Conservation (phyloP, 2,797 vertebrate species). For the Acanthornis magna region DNA sequence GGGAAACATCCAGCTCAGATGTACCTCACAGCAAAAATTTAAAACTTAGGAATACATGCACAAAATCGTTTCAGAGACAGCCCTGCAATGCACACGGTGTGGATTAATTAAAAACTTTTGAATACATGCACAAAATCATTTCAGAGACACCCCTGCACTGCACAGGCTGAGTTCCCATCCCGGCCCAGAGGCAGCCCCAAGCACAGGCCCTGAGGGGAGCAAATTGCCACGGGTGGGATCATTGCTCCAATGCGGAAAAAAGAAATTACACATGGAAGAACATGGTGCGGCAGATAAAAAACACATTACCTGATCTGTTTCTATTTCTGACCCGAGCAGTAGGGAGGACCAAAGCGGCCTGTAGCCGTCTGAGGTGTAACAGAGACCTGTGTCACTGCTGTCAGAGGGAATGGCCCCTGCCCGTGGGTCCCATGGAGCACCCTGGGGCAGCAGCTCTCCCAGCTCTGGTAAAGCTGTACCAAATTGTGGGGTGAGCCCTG, state of each 20-base stretch:
- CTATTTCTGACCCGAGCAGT: neutral
- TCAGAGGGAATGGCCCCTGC: neutral
- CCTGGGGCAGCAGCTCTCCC: neutral
- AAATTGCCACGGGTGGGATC: neutral
- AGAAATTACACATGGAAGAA: neutral
- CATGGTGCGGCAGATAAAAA: neutral
- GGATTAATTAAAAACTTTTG: too few relatives aligned
- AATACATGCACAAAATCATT: too few relatives aligned
- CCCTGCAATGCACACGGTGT: neutral
- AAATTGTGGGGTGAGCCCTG: neutral
- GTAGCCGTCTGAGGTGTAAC: neutral
- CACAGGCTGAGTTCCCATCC: accelerated
- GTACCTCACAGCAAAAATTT: neutral
- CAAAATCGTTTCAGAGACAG: neutral
- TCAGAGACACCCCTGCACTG: too few relatives aligned
- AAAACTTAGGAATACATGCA: neutral
- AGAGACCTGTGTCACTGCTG: neutral
- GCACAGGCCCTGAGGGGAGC: neutral
- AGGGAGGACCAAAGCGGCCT: neutral
- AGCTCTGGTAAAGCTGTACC: neutral
- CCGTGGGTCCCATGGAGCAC: accelerated
- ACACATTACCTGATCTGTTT: neutral
- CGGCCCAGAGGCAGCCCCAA: neutral
- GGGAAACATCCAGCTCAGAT: neutral
- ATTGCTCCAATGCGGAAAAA: neutral